Percentiles rank a stretch among this genome's conserved stretches.
Conservation (phyloP, 2,113 vertebrate species). For the Gasterosteus nipponicus region DNA sequence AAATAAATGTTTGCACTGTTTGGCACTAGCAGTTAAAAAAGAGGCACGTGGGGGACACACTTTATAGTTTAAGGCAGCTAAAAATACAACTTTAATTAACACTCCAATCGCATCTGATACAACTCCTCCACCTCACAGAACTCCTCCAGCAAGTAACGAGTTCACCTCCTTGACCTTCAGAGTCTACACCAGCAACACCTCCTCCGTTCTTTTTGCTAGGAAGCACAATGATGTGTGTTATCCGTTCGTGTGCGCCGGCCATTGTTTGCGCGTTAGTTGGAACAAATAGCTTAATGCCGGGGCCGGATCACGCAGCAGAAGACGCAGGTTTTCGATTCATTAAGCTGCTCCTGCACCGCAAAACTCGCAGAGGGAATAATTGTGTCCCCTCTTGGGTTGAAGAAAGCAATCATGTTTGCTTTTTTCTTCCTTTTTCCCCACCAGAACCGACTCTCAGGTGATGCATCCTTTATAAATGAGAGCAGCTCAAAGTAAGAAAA, state of each 20-base stretch:
- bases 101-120: constrained; percentile 16
- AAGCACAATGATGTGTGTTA: constrained; percentile 5
- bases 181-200: background rate
- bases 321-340: constrained; percentile 53
- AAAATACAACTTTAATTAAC: constrained; percentile 40
- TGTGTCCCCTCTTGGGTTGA: constrained; percentile 37
- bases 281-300: constrained; percentile 19
- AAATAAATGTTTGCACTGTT: constrained; percentile 5
- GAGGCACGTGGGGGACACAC: constrained; percentile 7
- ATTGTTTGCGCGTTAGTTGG: constrained; percentile 19
- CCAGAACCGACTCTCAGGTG: constrained; percentile 42
- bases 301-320: constrained; percentile 37
- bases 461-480: constrained; percentile 61
- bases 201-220: background rate
- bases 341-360: constrained; percentile 41
- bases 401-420: constrained; percentile 66
- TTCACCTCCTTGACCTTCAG: background rate
- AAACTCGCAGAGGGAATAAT: constrained; percentile 55
- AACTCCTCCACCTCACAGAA: constrained; percentile 26
- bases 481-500: constrained; percentile 68
- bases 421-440: background rate
- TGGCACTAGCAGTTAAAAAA: constrained; percentile 9
- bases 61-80: constrained; percentile 26
- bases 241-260: background rate
- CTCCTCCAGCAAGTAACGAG: constrained; percentile 36